These are phyloP conservation scores for Scalopus aquaticus DNA, from an alignment of 2,113 vertebrate genomes.

Conservation along the genomic window DNA sequence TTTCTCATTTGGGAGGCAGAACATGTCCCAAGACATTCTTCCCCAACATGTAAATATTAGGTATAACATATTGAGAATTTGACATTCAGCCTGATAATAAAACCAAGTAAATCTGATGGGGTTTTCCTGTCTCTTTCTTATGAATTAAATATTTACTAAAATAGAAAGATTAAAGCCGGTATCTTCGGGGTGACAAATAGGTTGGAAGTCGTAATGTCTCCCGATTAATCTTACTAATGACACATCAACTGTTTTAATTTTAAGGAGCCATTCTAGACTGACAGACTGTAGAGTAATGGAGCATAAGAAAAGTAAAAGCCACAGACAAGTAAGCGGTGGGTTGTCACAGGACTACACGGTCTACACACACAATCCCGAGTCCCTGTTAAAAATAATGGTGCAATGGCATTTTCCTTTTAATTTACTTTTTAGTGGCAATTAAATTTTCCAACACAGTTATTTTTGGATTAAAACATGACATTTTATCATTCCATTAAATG, in stretches of 20 bases:
- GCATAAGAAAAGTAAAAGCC: neutral
- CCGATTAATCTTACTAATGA: neutral
- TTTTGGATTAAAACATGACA: conserved; percentile 63
- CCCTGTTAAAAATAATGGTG: neutral
- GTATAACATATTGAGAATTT: neutral
- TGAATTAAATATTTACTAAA: conserved; percentile 23
- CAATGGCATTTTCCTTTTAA: neutral
- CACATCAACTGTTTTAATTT: neutral
- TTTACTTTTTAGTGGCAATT: conserved; percentile 30
- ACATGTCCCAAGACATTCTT: neutral
- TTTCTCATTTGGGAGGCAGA: neutral
- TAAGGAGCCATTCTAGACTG: neutral
- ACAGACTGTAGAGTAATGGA: neutral
- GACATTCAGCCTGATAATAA: conserved; percentile 33
- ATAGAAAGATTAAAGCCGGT: neutral
- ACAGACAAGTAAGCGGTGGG: neutral
- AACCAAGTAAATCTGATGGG: neutral
- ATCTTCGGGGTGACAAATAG: neutral
- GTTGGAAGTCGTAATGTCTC: neutral
- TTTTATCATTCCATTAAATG: conserved; percentile 66
- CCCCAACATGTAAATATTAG: neutral
- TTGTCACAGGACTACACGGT: neutral
- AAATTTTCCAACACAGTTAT: conserved; percentile 66
- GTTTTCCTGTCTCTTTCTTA: conserved; percentile 1
- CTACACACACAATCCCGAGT: neutral